A percentile compares a stretch with the other conserved stretches of the same genome.
Conservation (phyloP, 1,140 invertebrate species). For the Mylabris phalerata region DNA sequence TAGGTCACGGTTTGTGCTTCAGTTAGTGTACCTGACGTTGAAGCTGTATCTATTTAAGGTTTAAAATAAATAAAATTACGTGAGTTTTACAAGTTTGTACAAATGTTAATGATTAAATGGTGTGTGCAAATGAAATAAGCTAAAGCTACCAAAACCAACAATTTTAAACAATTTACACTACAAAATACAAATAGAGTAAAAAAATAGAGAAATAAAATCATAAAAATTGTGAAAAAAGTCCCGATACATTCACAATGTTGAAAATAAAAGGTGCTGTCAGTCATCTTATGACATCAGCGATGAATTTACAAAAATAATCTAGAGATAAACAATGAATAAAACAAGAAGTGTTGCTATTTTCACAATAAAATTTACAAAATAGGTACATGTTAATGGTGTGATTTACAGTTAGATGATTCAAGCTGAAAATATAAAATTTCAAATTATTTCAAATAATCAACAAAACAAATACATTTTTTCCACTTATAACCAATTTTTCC, state of each 20-base stretch:
- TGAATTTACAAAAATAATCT: conserved; percentile 7
- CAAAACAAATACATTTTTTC: conserved; percentile 4
- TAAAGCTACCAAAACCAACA: conserved; percentile 8
- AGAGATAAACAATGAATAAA: background rate
- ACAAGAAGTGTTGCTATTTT: conserved; percentile 38
- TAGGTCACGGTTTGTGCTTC: conserved; percentile 39
- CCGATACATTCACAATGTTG: conserved; percentile 26
- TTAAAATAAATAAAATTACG: conserved; percentile 33
- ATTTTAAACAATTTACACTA: conserved; percentile 3
- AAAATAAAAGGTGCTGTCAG: conserved; percentile 21
- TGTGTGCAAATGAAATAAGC: conserved; percentile 10
- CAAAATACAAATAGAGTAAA: background rate
- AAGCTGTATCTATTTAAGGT: conserved; percentile 40
- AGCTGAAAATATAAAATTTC: conserved; percentile 28
- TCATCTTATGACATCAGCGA: conserved; percentile 28
- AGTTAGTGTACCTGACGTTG: conserved; percentile 41
- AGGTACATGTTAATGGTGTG: conserved; percentile 26
- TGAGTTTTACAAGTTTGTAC: background rate
- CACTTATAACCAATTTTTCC: conserved; percentile 2
- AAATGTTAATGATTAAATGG: conserved; percentile 15
- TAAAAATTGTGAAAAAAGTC: conserved; percentile 17
- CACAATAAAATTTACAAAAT: conserved; percentile 25
- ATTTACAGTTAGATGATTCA: conserved; percentile 38
- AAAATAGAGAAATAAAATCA: background rate
- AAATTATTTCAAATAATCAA: conserved; percentile 2